Evolutionary conservation across 37 sponge, comb jelly and placozoan genomes (phyloP).

Genomic region (Eunapius fragilis): DNA sequence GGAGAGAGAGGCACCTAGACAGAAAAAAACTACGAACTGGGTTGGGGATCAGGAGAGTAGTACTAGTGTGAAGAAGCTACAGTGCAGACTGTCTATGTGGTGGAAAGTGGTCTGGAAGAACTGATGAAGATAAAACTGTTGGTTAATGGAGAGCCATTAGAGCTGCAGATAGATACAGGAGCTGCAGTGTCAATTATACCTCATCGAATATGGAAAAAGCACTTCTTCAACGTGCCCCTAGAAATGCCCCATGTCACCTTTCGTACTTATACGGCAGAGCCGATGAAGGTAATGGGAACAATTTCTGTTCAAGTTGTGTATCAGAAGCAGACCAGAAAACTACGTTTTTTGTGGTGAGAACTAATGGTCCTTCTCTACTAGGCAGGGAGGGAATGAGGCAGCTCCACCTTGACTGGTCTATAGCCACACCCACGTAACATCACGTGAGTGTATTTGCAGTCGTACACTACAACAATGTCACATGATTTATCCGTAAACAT

Average conservation of each 20-base stretch:
- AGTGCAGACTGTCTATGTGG: neutral
- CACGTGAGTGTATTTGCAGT: too few species aligned
- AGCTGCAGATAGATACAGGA: neutral
- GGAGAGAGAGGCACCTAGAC: too few species aligned
- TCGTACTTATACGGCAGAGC: constrained; percentile 2
- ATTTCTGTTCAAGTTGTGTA: neutral
- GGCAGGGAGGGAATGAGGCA: constrained; percentile 49
- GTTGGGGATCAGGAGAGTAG: too few species aligned
- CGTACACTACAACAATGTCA: too few species aligned
- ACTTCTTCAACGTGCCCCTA: too few species aligned
- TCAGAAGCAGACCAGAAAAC: neutral
- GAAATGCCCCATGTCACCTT: neutral
- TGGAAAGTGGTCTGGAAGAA: neutral
- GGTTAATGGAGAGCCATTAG: neutral
- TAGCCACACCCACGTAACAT: too few species aligned
- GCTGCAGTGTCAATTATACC: neutral
- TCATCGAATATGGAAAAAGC: neutral
- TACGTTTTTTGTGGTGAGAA: constrained; percentile 24
- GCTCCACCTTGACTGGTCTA: constrained; percentile 9
- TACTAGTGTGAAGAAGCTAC: neutral
- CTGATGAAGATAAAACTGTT: neutral
- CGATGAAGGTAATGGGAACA: neutral
- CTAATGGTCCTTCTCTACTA: constrained; percentile 41
- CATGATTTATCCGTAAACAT: too few species aligned
- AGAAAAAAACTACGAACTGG: too few species aligned